Evolutionary conservation across 2,888 invertebrate species (phyloP), one percentile per base, ranked within the genome.

Genomic region (Aradus depressus): DNA sequence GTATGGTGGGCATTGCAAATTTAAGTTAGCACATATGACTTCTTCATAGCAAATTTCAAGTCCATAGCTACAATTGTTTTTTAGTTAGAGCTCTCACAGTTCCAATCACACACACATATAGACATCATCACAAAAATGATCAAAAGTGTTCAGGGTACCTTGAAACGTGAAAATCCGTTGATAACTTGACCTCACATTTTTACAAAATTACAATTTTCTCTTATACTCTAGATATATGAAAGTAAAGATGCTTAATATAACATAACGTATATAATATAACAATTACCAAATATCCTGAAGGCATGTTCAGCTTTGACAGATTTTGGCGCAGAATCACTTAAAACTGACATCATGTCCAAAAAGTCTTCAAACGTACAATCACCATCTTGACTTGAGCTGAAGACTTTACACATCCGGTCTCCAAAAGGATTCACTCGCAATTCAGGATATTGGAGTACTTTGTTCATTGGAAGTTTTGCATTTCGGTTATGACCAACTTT

Each of bases 311-410:
- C 85, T 68, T 95, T 95, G 0, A 95, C 85, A 57, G 87, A 84
- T 62, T 88, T 83, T 0, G 93, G 92, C 6, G 93, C 89, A 63
- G 79, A 80, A 62, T 91, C 89, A 65, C 90, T 88, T 62, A 95
- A 89, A 16, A 92, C 91, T 0, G 91, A 92, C 84, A 93, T 91
- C 92, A 95, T 92, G 64, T 95, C 93, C 3, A 95, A 73, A 65
- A 92, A 95, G 67, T 95, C 93, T 68, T 95, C 92, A 70, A 95
- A 95, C 0, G 88, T 89, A 66, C 91, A 84, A 66, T 90, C 87
- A 3, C 91, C 92, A 67, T 87, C 86, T 58, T 86, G 85, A 65
- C 82, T 84, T 1, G 86, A 85, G 65, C 86, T 87, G 62, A 88
- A 87, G n/a, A 92, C 87, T 66, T 86, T 84, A 64, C 92, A 92